Evolutionary conservation across 2,113 vertebrate genomes (phyloP).

Genomic region (Trachemys scripta): DNA sequence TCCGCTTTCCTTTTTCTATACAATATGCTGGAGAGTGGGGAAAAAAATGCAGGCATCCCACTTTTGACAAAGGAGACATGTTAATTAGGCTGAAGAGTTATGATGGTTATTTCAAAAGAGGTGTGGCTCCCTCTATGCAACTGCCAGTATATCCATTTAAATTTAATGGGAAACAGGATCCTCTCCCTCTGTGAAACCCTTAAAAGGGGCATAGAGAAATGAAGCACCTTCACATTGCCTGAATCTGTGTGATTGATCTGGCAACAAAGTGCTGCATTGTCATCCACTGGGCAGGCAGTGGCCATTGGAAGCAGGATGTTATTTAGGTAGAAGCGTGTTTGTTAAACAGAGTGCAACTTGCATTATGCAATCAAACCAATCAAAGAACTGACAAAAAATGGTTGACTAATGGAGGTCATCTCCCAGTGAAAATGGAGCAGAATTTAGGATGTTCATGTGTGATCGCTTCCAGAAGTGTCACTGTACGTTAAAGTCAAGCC

Average conservation of each 20-base stretch:
- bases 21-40: neutral
- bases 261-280: neutral
- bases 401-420: neutral
- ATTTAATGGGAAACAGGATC: neutral
- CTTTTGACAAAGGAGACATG: slow-evolving; percentile 36
- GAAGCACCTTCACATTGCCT: neutral
- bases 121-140: neutral
- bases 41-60: slow-evolving; percentile 7
- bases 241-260: neutral
- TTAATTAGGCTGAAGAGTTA: slow-evolving; percentile 43
- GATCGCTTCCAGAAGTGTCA: neutral
- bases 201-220: neutral
- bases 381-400: neutral
- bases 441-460: neutral
- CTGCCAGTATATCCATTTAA: neutral
- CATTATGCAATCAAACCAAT: neutral
- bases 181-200: neutral
- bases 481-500: neutral
- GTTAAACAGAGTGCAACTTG: neutral
- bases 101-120: neutral
- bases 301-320: neutral
- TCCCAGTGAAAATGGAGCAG: neutral
- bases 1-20: neutral
- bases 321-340: neutral
- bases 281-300: neutral